A percentile compares a stretch with the other conserved stretches of the same genome.
Evolutionary conservation across 2,888 invertebrate species (phyloP).

Genomic region (Andrena camellia): DNA sequence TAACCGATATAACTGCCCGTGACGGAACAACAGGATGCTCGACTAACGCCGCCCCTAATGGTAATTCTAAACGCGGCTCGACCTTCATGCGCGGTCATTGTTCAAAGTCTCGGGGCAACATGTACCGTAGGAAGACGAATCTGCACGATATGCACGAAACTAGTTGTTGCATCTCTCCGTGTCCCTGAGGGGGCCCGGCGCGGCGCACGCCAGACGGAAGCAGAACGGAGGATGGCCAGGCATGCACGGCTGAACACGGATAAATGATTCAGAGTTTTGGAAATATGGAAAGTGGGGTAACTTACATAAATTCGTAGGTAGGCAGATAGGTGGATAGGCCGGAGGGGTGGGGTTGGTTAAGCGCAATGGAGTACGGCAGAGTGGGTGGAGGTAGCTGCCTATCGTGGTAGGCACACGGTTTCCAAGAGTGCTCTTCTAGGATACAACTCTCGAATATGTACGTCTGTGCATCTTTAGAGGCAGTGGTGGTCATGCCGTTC

Average conservation of each 20-base stretch:
- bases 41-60: constrained; percentile 62
- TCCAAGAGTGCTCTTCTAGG: constrained; percentile 67
- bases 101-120: constrained; percentile 65
- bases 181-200: constrained; percentile 57
- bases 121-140: constrained; percentile 67
- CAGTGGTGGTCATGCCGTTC: constrained; percentile 57
- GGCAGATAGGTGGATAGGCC: constrained; percentile 36
- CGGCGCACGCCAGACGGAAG: constrained; percentile 49
- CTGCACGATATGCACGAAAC: constrained; percentile 63
- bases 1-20: constrained; percentile 68
- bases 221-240: constrained; percentile 59
- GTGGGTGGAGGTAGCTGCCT: constrained; percentile 39
- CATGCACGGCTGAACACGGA: constrained; percentile 80
- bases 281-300: constrained; percentile 81
- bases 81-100: constrained; percentile 66
- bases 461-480: constrained; percentile 43
- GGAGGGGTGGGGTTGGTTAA: constrained; percentile 26
- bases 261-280: constrained; percentile 82
- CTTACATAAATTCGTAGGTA: constrained; percentile 55
- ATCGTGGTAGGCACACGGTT: constrained; percentile 67
- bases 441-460: constrained; percentile 66
- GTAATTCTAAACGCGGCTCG: constrained; percentile 66
- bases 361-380: constrained; percentile 16
- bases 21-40: constrained; percentile 64
- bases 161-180: constrained; percentile 72